Conservation (phyloP, 1,140 invertebrate species). For the Anagrus nilaparvatae region DNA sequence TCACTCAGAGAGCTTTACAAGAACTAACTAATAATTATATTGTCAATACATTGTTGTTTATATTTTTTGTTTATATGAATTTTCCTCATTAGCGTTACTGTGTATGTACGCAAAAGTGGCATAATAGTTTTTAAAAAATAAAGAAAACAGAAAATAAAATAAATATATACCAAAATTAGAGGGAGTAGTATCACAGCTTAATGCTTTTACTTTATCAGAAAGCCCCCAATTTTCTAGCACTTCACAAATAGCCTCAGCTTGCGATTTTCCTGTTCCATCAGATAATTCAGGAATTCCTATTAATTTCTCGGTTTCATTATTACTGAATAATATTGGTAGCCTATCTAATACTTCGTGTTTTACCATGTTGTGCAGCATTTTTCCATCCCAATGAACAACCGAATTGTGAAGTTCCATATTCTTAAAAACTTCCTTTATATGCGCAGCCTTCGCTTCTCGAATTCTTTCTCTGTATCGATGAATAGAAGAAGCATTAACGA, state of each 20-base stretch:
- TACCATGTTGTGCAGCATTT: constrained; percentile 13
- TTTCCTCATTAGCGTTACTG: too few species aligned
- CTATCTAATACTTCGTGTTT: constrained; percentile 13
- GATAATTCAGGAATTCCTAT: constrained; percentile 16
- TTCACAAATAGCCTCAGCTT: constrained; percentile 14
- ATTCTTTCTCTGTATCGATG: constrained; percentile 8
- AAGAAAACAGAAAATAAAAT: too few species aligned
- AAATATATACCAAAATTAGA: too few species aligned
- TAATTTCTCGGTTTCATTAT: constrained; percentile 11
- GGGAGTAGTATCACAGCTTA: too few species aligned
- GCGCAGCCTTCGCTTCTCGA: constrained; percentile 11
- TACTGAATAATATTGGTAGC: constrained; percentile 14
- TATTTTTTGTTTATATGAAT: too few species aligned
- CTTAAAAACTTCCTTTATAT: constrained; percentile 15
- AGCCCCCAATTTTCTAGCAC: too few species aligned
- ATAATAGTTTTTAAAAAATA: too few species aligned
- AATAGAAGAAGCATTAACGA: constrained; percentile 16
- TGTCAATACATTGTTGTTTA: too few species aligned
- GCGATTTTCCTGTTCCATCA: constrained; percentile 12
- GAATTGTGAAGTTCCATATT: constrained; percentile 10
- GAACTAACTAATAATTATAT: too few species aligned
- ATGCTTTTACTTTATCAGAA: too few species aligned
- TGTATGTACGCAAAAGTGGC: too few species aligned
- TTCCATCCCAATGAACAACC: constrained; percentile 17
- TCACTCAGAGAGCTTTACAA: too few species aligned